A percentile compares a stretch with the other conserved stretches of the same genome.
Conservation (phyloP, 64 coral and sea anemone genomes). For the Stichodactyla helianthus region DNA sequence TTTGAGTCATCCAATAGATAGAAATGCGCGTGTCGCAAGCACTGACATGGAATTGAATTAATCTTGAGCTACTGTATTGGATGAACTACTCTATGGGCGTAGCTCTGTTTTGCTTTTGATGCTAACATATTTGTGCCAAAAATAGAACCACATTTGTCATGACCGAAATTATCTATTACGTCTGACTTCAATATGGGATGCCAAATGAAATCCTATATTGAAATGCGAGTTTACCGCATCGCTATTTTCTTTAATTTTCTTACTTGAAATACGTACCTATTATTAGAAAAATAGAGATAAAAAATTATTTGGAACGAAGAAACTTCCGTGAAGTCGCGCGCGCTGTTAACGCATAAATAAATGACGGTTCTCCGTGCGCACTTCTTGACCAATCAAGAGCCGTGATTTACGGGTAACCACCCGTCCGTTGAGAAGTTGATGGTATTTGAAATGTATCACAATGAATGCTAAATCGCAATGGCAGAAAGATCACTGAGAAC, state of each 20-base stretch:
- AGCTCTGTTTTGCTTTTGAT: not conserved
- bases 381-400: slow-evolving; percentile 56
- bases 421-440: slow-evolving; percentile 66
- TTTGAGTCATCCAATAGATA: too few species aligned
- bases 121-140: not conserved
- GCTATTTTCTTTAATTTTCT: not conserved
- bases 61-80: too few species aligned
- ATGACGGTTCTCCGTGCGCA: slow-evolving; percentile 81
- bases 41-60: too few species aligned
- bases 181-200: not conserved
- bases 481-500: slow-evolving; percentile 14
- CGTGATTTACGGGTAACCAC: slow-evolving; percentile 69
- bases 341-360: slow-evolving; percentile 59
- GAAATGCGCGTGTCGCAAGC: too few species aligned
- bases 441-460: slow-evolving; percentile 66
- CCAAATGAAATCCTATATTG: not conserved
- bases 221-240: not conserved
- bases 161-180: not conserved
- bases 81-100: not conserved
- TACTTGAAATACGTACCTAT: not conserved
- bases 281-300: not conserved
- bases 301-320: not conserved
- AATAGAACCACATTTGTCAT: not conserved
- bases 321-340: slow-evolving; percentile 3
- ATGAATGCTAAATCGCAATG: slow-evolving; percentile 26